Conservation (phyloP, 2,888 invertebrate species). For the Platypus cylindrus region DNA sequence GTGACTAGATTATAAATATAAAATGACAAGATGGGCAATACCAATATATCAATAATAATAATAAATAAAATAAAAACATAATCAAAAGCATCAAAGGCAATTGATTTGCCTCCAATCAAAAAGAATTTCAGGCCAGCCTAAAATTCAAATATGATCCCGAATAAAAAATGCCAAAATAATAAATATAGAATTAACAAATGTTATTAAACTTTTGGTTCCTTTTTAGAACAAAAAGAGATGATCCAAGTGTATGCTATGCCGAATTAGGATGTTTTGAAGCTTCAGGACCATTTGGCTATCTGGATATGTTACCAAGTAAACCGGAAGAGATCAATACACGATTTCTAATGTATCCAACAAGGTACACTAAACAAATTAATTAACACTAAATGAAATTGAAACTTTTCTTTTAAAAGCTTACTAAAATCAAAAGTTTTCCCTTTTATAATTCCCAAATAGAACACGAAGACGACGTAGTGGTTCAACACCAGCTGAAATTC, state of each 20-base stretch:
- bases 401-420: too few relatives aligned
- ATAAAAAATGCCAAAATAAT: too few relatives aligned
- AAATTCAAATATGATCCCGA: too few relatives aligned
- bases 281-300: slow-evolving; percentile 71
- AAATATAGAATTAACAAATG: too few relatives aligned
- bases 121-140: too few relatives aligned
- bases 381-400: too few relatives aligned
- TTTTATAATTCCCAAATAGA: slow-evolving; percentile 5
- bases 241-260: slow-evolving; percentile 70
- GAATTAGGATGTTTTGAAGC: slow-evolving; percentile 88
- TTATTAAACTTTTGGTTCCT: too few relatives aligned
- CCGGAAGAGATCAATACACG: slow-evolving; percentile 80
- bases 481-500: slow-evolving; percentile 54
- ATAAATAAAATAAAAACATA: background rate
- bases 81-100: background rate
- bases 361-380: too few relatives aligned
- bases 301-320: slow-evolving; percentile 77
- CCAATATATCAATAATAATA: too few relatives aligned
- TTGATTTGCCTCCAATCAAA: too few relatives aligned
- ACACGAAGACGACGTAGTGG: slow-evolving; percentile 12
- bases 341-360: slow-evolving; percentile 65
- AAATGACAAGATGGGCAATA: too few relatives aligned
- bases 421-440: background rate
- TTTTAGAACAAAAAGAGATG: slow-evolving; percentile 61
- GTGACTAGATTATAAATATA: too few relatives aligned